Evolutionary conservation across 1,140 invertebrate genomes (phyloP).

Genomic region (Drosophila kohkoa): DNA sequence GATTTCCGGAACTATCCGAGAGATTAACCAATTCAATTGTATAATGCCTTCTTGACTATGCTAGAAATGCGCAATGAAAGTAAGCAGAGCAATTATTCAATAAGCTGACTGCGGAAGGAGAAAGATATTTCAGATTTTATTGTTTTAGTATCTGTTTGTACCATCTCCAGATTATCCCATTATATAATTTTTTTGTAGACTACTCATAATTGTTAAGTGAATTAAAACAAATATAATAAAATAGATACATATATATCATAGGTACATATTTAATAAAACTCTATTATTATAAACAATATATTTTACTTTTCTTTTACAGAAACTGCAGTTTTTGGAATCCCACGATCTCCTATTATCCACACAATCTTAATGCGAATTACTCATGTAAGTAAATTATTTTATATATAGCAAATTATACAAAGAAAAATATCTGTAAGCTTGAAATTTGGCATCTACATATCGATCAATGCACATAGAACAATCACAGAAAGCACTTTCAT

Average conservation of each 20-base stretch:
- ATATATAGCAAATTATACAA: not conserved
- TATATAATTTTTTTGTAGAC: too few relatives aligned
- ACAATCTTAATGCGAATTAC: conserved; percentile 62
- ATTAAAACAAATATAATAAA: too few relatives aligned
- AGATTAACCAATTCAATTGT: conserved; percentile 1
- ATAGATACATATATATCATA: too few relatives aligned
- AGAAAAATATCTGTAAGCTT: too few relatives aligned
- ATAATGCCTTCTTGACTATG: not conserved
- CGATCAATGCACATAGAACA: too few relatives aligned
- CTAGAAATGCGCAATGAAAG: not conserved
- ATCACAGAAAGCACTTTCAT: too few relatives aligned
- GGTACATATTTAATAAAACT: too few relatives aligned
- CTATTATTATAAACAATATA: not conserved
- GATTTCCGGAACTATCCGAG: not conserved
- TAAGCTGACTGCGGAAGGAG: not conserved
- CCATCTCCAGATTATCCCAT: not conserved
- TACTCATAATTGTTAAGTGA: too few relatives aligned
- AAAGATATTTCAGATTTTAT: not conserved
- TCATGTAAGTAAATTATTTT: conserved; percentile 53
- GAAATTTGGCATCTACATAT: too few relatives aligned
- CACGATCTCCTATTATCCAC: conserved; percentile 46
- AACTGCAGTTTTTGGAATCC: conserved; percentile 50
- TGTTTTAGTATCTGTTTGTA: not conserved
- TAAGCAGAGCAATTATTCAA: conserved; percentile 2
- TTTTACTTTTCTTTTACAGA: conserved; percentile 28